Percentiles rank a stretch among this genome's conserved stretches.
phyloP scores from a whole-genome alignment of 2,888 invertebrate genomes.

The Xestia rhomboidea region DNA sequence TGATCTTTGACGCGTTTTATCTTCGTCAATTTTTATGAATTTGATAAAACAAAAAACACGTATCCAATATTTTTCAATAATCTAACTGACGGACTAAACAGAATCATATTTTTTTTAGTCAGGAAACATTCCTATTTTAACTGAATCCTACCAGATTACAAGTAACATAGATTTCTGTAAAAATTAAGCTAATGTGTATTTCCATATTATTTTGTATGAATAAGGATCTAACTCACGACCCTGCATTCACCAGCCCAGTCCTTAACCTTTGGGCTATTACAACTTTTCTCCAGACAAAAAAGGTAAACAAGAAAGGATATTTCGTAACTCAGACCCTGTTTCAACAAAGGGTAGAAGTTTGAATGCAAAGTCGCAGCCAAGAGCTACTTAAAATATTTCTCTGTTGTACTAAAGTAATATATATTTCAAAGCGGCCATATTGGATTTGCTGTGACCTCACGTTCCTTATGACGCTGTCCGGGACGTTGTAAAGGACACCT shows the following conservation, averaged over 20 bases:
- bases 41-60: no score
- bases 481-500: constrained; percentile 1
- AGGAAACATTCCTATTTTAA: no score
- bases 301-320: background rate
- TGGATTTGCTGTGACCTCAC: constrained; percentile 52
- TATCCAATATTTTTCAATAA: no score
- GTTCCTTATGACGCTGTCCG: constrained; percentile 40
- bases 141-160: no score
- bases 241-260: background rate
- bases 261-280: background rate
- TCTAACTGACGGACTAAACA: no score
- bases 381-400: constrained; percentile 31
- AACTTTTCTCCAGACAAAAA: background rate
- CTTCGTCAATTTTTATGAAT: no score
- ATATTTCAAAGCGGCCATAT: constrained; percentile 45
- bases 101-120: no score
- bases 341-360: constrained; percentile 30
- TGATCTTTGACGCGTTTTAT: no score
- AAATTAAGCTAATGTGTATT: background rate
- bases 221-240: background rate
- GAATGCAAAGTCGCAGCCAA: background rate
- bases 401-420: constrained; percentile 3
- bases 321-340: background rate
- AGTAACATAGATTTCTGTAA: no score
- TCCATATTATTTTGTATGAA: background rate